Evolutionary conservation across 2,113 vertebrate species (phyloP).

Genomic region (Hyperoodon ampullatus): DNA sequence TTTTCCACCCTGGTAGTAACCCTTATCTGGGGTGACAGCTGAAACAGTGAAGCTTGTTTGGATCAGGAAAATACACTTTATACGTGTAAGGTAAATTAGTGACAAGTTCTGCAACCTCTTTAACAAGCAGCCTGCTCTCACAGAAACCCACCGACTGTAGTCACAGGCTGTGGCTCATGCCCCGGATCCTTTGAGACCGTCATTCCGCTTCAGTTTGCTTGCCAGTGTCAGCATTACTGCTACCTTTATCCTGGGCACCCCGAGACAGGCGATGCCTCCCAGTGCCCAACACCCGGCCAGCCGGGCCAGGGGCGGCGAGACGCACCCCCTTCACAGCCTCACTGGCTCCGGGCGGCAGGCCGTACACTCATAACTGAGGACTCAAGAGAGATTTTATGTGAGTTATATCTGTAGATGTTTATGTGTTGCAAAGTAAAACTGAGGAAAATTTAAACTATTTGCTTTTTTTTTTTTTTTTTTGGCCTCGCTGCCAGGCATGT

Average conservation of each 20-base stretch:
- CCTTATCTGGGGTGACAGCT: constrained; percentile 89
- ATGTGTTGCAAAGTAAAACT: neutral
- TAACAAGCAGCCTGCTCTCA: neutral
- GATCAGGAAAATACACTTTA: neutral
- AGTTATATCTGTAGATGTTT: neutral
- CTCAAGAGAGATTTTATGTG: neutral
- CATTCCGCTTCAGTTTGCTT: neutral
- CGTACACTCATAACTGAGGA: neutral
- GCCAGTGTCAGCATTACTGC: neutral
- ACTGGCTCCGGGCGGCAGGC: no score
- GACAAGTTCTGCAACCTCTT: neutral
- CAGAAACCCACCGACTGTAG: neutral
- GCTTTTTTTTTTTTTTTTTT: neutral
- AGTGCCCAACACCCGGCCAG: no score
- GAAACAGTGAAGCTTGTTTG: neutral
- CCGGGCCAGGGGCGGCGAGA: no score
- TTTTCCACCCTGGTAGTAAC: constrained; percentile 97
- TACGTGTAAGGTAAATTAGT: neutral
- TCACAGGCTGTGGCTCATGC: neutral
- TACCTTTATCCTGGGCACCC: no score
- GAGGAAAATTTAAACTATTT: neutral
- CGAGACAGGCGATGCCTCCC: no score
- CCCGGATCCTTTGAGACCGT: neutral
- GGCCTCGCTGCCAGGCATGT: neutral
- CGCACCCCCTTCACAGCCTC: no score